phyloP scores from a whole-genome alignment of 2,797 vertebrate genomes.

The Carcharodon carcharias region DNA sequence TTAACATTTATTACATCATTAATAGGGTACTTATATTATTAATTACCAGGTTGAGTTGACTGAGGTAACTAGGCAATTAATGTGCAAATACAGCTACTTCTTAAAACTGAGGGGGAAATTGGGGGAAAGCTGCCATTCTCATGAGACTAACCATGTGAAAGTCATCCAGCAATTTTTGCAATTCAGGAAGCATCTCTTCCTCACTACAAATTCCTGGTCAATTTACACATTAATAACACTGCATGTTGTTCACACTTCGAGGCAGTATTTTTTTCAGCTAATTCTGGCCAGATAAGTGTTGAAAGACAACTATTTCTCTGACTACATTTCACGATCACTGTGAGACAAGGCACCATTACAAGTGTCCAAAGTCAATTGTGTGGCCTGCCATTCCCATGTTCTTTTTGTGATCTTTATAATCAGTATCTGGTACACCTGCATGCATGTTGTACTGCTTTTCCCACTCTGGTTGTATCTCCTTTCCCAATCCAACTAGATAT shows the following conservation, averaged over 20 bases:
- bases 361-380: neutral
- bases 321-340: neutral
- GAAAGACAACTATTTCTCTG: neutral
- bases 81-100: neutral
- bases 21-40: neutral
- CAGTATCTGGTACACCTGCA: neutral
- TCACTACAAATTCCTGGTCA: neutral
- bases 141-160: neutral
- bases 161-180: neutral
- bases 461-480: neutral
- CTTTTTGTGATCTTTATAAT: neutral
- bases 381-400: neutral
- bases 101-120: neutral
- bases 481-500: neutral
- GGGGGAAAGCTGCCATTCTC: neutral
- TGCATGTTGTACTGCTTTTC: neutral
- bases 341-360: neutral
- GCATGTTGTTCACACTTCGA: neutral
- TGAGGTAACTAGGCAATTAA: neutral
- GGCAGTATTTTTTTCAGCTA: neutral
- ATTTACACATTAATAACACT: neutral
- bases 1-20: neutral
- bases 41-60: neutral
- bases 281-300: neutral
- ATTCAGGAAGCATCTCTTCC: neutral